A percentile compares a stretch with the other conserved stretches of the same genome.
Evolutionary conservation across 2,797 vertebrate species (phyloP).

Genomic region (Tokudaia tokunoshimensis): DNA sequence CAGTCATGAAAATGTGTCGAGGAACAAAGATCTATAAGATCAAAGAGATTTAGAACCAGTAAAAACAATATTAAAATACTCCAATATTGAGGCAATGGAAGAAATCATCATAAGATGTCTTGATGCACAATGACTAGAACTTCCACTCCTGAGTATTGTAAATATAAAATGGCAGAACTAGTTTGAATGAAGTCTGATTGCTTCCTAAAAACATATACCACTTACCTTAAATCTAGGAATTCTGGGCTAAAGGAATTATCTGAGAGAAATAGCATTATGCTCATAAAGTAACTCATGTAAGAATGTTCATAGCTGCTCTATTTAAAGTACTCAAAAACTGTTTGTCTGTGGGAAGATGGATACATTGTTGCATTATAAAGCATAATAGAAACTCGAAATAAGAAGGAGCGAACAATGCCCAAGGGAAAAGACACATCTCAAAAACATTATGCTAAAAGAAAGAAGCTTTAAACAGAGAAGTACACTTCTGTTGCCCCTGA

Average conservation of each 20-base stretch:
- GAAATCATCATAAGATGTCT: background rate
- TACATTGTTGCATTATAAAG: background rate
- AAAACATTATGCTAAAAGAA: background rate
- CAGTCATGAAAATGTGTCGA: constrained; percentile 36
- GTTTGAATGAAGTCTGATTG: constrained; percentile 21
- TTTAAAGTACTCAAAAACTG: constrained; percentile 26
- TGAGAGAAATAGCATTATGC: background rate
- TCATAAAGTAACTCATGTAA: background rate
- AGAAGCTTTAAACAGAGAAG: background rate
- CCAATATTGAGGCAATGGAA: background rate
- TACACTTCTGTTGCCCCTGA: background rate
- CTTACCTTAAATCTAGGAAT: background rate
- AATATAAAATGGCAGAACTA: background rate
- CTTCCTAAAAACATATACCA: constrained; percentile 26
- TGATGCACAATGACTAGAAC: background rate
- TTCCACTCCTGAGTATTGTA: background rate
- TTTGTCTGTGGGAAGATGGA: background rate
- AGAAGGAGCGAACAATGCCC: background rate
- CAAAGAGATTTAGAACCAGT: background rate
- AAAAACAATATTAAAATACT: constrained; percentile 52
- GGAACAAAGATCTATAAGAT: background rate
- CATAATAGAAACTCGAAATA: background rate
- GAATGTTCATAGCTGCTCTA: constrained; percentile 1
- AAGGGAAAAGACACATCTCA: background rate
- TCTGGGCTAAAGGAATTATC: background rate